Conservation (phyloP, 2,113 vertebrate species). For the Rutilus rutilus region DNA sequence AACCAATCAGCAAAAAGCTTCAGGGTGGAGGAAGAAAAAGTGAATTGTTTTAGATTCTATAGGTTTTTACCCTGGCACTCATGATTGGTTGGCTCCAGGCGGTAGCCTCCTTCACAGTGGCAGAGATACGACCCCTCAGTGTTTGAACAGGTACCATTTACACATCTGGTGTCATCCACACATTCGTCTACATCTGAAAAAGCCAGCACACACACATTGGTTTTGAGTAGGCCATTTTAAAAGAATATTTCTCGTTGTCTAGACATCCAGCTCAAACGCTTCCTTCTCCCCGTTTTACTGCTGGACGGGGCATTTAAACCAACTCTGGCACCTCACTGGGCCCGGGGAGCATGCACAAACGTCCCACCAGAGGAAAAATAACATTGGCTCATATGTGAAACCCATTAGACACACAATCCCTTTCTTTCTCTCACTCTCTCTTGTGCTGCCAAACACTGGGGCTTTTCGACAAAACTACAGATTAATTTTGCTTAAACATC, state of each 20-base stretch:
- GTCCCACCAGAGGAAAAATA: constrained; percentile 55
- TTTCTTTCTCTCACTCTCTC: constrained; percentile 36
- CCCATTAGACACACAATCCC: constrained; percentile 45
- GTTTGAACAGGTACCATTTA: constrained; percentile 57
- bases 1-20: neutral
- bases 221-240: constrained; percentile 53
- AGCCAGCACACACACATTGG: neutral
- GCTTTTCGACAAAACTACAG: constrained; percentile 31
- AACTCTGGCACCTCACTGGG: constrained; percentile 54
- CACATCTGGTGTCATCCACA: constrained; percentile 50
- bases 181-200: constrained; percentile 64
- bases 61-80: constrained; percentile 58
- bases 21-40: neutral
- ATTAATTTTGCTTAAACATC: constrained; percentile 25
- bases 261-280: constrained; percentile 74
- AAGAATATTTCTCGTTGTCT: constrained; percentile 70
- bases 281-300: constrained; percentile 67
- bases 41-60: neutral
- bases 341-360: constrained; percentile 45
- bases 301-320: constrained; percentile 68
- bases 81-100: constrained; percentile 52
- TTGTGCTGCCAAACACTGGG: constrained; percentile 2
- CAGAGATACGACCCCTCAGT: constrained; percentile 60
- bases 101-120: constrained; percentile 58
- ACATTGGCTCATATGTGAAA: constrained; percentile 56